These are phyloP conservation scores for Premnoplex brunnescens DNA, from an alignment of 2,797 vertebrate genomes.

Conservation along the genomic window DNA sequence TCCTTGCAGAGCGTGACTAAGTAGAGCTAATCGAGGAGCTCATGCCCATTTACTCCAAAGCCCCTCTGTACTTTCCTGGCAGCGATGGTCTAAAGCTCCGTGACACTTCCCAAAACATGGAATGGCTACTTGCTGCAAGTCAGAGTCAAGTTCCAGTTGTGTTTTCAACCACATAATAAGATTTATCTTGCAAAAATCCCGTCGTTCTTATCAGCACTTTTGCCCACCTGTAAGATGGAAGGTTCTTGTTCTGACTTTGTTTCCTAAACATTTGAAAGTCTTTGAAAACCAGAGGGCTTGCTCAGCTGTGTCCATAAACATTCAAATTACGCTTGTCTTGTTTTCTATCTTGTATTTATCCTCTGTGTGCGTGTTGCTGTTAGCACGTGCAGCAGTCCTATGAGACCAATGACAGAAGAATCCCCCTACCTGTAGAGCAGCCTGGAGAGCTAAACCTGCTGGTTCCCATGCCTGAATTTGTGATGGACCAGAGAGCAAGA, in stretches of 20 bases:
- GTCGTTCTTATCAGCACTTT: background rate
- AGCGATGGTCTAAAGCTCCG: background rate
- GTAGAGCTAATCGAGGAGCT: background rate
- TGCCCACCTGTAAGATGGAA: background rate
- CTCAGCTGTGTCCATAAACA: slow-evolving; percentile 37
- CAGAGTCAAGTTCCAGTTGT: background rate
- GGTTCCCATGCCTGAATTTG: background rate
- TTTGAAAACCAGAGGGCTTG: slow-evolving; percentile 24
- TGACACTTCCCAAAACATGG: background rate
- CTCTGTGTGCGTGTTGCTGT: background rate
- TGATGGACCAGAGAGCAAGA: background rate
- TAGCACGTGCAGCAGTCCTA: background rate
- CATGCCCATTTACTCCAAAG: background rate
- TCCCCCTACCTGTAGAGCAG: background rate
- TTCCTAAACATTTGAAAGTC: slow-evolving; percentile 44
- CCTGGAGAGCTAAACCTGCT: background rate
- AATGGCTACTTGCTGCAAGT: background rate
- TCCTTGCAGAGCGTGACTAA: background rate
- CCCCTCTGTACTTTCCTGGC: background rate
- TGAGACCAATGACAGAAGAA: background rate
- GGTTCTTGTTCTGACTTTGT: background rate
- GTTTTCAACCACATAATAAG: background rate
- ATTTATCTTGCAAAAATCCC: background rate
- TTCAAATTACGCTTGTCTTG: background rate
- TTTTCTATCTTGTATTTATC: slow-evolving; percentile 12